Conservation (phyloP, 2,888 invertebrate species). For the Drosophila tanythrix region DNA sequence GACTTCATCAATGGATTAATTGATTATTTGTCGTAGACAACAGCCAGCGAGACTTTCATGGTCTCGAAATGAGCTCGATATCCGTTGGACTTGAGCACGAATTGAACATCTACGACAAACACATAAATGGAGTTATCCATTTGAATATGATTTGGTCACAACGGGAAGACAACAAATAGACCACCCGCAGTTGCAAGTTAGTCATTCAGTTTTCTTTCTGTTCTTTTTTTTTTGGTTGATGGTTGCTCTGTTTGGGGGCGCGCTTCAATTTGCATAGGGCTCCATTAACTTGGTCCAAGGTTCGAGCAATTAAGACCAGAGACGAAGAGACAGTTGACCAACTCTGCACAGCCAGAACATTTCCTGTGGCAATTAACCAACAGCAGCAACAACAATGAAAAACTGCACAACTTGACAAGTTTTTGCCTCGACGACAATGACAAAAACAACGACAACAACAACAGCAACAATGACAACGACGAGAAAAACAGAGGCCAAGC, state of each 20-base stretch:
- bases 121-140: conserved; percentile 38
- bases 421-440: conserved; percentile 55
- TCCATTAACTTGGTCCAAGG: conserved; percentile 63
- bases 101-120: conserved; percentile 34
- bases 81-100: conserved; percentile 58
- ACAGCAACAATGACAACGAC: conserved; percentile 41
- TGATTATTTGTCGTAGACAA: conserved; percentile 78
- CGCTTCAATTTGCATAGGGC: conserved; percentile 64
- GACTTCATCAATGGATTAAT: conserved; percentile 82
- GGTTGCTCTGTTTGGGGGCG: conserved; percentile 2
- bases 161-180: conserved; percentile 46
- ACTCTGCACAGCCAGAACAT: conserved; percentile 72
- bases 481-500: conserved; percentile 56
- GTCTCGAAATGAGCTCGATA: conserved; percentile 62
- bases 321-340: conserved; percentile 68
- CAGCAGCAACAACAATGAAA: conserved; percentile 43
- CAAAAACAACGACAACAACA: conserved; percentile 50
- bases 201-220: conserved; percentile 39
- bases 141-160: conserved; percentile 57
- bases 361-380: conserved; percentile 77
- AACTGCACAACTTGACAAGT: conserved; percentile 75
- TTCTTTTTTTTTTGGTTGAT: background rate
- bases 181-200: conserved; percentile 66
- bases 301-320: conserved; percentile 75
- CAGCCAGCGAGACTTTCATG: conserved; percentile 40